Base-by-base conservation (phyloP, 2,888 invertebrate genomes). In the Steromphala cineraria region DNA sequence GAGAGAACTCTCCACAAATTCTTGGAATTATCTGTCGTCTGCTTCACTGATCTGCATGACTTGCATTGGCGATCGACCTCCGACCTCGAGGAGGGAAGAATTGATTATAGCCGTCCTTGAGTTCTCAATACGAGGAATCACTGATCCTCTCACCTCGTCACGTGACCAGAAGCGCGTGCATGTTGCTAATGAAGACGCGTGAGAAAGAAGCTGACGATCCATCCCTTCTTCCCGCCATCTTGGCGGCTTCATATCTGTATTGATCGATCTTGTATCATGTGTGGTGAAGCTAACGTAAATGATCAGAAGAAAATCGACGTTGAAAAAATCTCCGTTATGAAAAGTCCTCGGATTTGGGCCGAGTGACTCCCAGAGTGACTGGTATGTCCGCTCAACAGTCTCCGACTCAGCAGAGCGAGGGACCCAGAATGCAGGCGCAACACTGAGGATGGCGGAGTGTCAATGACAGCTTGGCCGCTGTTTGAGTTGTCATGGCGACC, bases 141-240 rank as follows among this genome's bases (percentile, higher is more conserved):
- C 10, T 46, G 46, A 10, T 46, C 46, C 46, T 46, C 46, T 46
- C 24, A 62, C 24, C 15, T 15, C 28, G 24, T 62, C 62, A 62
- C 62, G 62, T 62, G 62, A 62, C 62, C 62, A 62, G 28, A 62
- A 62, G 62, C 62, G 62, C 62, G 62, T 62, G 62, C 62, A 62
- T 62, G 62, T 62, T 31, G 17, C 15, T 62, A 62, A 62, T 62
- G 62, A 62, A 28, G 62, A 28, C 21, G 24, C 19, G 24, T 62
- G 62, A 28, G 28, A 24, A 62, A 62, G 28, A 28, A 62, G 24
- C 28, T 31, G 62, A 46, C 46, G 46, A 46, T 46, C 13, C 46
- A 4, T 46, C 13, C 17, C 28, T 24, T 31, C 28, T 24, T 62
- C 15, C 62, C 62, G 62, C 62, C 62, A 62, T 62, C 62, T 62